A percentile compares a stretch with the other conserved stretches of the same genome.
Evolutionary conservation across 2,113 vertebrate species (phyloP).

Genomic region (Elgaria multicarinata): DNA sequence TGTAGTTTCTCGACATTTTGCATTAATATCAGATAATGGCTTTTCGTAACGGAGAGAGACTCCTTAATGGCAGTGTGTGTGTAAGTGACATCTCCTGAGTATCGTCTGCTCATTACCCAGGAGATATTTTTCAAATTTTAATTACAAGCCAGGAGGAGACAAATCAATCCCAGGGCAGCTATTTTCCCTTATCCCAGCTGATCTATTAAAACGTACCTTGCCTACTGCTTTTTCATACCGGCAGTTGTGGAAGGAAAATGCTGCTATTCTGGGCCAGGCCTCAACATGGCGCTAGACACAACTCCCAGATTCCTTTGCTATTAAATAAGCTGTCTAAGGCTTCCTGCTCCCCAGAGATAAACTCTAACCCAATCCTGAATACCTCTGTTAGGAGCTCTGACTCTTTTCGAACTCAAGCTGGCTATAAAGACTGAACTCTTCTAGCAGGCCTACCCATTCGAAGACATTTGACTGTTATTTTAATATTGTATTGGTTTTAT

Average conservation of each 20-base stretch:
- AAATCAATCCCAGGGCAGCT: not conserved
- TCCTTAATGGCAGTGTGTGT: not conserved
- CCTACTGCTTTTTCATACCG: constrained; percentile 13
- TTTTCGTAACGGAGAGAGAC: not conserved
- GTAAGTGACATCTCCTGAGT: constrained; percentile 27
- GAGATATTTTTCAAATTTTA: constrained; percentile 48
- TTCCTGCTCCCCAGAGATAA: not conserved
- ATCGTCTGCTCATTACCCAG: constrained; percentile 48
- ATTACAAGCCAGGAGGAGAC: constrained; percentile 44
- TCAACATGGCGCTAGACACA: not conserved
- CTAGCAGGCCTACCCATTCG: no score
- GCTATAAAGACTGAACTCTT: no score
- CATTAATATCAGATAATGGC: constrained; percentile 35
- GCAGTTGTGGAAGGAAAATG: not conserved
- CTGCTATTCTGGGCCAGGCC: not conserved
- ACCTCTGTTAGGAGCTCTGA: not conserved
- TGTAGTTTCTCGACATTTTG: constrained; percentile 29
- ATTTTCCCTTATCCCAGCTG: constrained; percentile 31
- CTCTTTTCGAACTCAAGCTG: no score
- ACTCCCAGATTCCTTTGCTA: not conserved
- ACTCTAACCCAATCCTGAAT: not conserved
- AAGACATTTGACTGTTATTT: no score
- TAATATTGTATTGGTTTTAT: no score
- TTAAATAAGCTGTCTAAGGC: not conserved
- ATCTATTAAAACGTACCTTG: constrained; percentile 39